phyloP scores from a whole-genome alignment of 2,888 invertebrate genomes.

The Chalcis sispes region DNA sequence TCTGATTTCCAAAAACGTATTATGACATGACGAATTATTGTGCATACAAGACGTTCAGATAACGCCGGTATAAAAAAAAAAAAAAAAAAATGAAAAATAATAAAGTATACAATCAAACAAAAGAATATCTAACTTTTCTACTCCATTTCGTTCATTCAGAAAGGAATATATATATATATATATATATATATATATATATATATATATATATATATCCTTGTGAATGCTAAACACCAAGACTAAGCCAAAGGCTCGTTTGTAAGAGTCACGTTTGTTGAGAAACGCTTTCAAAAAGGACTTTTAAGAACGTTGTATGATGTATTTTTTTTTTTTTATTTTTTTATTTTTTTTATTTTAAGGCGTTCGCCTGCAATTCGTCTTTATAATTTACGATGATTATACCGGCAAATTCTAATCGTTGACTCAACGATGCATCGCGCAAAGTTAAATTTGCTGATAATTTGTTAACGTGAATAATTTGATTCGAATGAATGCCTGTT shows the following conservation, averaged over 20 bases:
- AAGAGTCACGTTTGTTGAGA: slow-evolving; percentile 38
- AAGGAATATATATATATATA: no score
- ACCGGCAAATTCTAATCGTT: no score
- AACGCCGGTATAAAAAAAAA: background rate
- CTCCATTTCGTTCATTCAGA: slow-evolving; percentile 32
- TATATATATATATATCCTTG: no score
- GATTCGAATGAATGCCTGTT: no score
- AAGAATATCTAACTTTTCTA: slow-evolving; percentile 13
- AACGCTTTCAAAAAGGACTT: slow-evolving; percentile 18
- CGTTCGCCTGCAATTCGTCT: background rate
- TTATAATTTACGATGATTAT: slow-evolving; percentile 16
- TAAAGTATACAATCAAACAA: no score
- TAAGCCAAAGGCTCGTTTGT: background rate
- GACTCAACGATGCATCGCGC: no score
- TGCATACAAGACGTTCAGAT: slow-evolving; percentile 29
- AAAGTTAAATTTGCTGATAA: no score
- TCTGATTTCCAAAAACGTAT: slow-evolving; percentile 9
- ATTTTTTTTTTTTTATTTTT: slow-evolving; percentile 7
- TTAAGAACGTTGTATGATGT: slow-evolving; percentile 8
- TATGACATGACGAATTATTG: slow-evolving; percentile 9
- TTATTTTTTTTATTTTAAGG: no score
- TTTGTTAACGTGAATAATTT: no score
- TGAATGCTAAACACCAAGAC: slow-evolving; percentile 18
- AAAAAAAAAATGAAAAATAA: no score
- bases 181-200: no score